Evolutionary conservation across 2,113 vertebrate genomes (phyloP), one percentile per base, ranked within the genome.

Genomic region (Numenius arquata): DNA sequence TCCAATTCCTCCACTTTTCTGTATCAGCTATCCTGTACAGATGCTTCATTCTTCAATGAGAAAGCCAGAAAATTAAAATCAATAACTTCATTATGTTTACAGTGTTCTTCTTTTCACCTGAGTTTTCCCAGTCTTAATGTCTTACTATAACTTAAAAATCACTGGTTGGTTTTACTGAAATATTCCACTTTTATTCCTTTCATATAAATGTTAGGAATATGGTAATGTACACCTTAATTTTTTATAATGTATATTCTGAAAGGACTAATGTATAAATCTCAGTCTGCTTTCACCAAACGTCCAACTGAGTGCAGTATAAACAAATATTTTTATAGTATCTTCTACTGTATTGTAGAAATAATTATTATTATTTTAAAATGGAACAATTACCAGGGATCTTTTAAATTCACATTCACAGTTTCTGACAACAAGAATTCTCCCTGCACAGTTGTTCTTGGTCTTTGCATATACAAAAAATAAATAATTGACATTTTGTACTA

Each of bases 21-120:
- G 8, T 95, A 85, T 79, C 93, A 86, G 63, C 55, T 87, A 15
- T 74, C 80, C 73, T 66, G 30, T 58, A 88, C 63, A 88, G 93
- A 93, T 95, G 70, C 56, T 94, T 96, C 91, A 96, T 96, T 95
- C 93, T 94, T 91, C 89, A 86, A 85, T 72, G 87, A 90, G 96
- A 95, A 97, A 97, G 97, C 77, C 96, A 97, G 97, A 96, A 97
- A 98, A 98, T 98, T 98, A 98, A 99, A 98, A 99, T 99, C 98
- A 99, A 99, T 98, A 98, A 98, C 97, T 98, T 99, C 98, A 98
- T 99, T 98, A 98, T 97, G 96, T 98, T 98, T 98, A 96, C 96
- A 97, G 93, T 68, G 89, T 58, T 90, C 96, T 97, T 73, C 82
- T 94, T 87, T 93, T 90, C 79, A 95, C 90, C 76, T 94, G 95